Evolutionary conservation across 2,797 vertebrate genomes (phyloP), one percentile per base, ranked within the genome.

Genomic region (Galaxias olidus): DNA sequence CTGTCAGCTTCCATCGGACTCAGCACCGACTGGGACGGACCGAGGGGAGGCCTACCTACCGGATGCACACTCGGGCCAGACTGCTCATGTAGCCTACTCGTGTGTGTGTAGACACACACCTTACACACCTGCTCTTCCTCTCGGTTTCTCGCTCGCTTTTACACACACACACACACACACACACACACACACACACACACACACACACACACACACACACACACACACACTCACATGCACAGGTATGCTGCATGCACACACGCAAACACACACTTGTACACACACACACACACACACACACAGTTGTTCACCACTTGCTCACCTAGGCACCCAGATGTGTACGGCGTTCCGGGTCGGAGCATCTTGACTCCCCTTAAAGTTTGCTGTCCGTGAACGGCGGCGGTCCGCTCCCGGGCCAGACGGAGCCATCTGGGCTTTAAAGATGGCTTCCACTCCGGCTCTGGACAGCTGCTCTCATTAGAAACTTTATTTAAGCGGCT

Each of bases 1-100:
- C 78, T 85, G 86, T 86, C 85, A 80, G 73, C 73, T 81, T 84
- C 76, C 72, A 71, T 83, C 76, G 78, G 74, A 61, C 73, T 85
- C 82, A 76, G 75, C 20, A 8, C 10, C 67, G 60, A 72, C 67
- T 61, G 47, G 30, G 65, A 75, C 53, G 60, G 43, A 46, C 54
- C 68, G 71, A 80, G 65, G 54, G 69, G 59, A 76, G 55, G 47
- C 54, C 30, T 30, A 30, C 30, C 30, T 30, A 30, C 30, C 30
- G 30, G 30, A 2, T 30, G 30, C 30, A 30, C 30, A 3, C 30
- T 30, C 30, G 3, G 30, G 30, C 30, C 30, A 30, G 30, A 30
- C 30, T 30, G 30, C 30, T 30, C 30, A 30, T 2, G 30, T 30
- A 30, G 30, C 30, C 30, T 30, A 30, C 30, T 3, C 30, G 30